Base-by-base conservation (phyloP, 2,888 invertebrate species). In the Luperina testacea region DNA sequence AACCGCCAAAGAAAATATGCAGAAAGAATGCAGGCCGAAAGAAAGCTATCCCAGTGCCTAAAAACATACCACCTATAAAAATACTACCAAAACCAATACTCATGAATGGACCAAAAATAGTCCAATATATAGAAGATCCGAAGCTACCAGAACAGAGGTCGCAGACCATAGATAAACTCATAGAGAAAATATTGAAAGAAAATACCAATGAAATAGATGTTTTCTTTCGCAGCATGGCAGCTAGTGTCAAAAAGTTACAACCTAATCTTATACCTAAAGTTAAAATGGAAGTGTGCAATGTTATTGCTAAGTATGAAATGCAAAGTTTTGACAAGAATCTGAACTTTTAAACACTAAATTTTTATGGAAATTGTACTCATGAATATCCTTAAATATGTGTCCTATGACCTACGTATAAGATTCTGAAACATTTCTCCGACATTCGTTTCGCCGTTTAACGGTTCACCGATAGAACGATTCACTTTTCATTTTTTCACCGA, bases 271-370 rank as follows among this genome's bases (percentile, higher is more conserved):
- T 97, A 88, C 97, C 97, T 42, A 96, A 96, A 92, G 96, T 96
- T 0, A 97, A 97, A 86, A 96, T 97, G 97, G 97, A 97, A 90
- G 97, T 97, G 38, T 97, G 97, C 83, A 97, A 96, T 92, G 96
- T 97, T 9, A 96, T 97, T 76, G 97, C 97, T 0, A 97, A 96
- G 88, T 97, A 97, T 90, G 97, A 97, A 92, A 96, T 97, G 96
- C 96, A 96, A 85, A 96, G 94, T 91, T 96, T 95, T 89, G 96
- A 96, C 59, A 96, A 95, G 83, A 94, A 87, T 65, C 64, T 88
- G 11, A 88, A 89, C 59, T 88, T 86, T 67, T 88, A 88, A 63
- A 7, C 53, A 6, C 15, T 24, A 15, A 24, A 42, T 15, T 64
- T 27, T 24, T 2, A 57, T 27, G 48, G 38, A 45, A 48, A 63